Conservation (phyloP, 35 echinoderm and acorn worm species). For the Ophioderma brevispina region DNA sequence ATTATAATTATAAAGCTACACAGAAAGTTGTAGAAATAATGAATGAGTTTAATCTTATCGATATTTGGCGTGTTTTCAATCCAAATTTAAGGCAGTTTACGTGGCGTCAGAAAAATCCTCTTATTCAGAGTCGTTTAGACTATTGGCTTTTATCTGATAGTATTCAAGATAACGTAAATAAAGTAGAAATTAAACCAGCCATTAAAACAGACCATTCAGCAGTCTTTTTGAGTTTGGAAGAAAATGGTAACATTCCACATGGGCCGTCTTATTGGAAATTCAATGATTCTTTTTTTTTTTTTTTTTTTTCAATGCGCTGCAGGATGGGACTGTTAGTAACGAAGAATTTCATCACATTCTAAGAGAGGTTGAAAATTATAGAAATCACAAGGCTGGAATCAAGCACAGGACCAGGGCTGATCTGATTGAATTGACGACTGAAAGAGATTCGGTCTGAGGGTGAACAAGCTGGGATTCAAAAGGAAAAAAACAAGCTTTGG, state of each 20-base stretch:
- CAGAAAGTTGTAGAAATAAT: neutral
- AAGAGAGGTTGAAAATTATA: too few species aligned
- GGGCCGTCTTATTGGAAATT: neutral
- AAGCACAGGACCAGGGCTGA: too few species aligned
- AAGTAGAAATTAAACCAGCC: neutral
- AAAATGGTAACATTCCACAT: too few species aligned
- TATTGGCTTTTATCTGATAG: neutral
- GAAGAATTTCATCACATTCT: too few species aligned
- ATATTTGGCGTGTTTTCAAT: constrained; percentile 24
- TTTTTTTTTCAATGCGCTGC: too few species aligned
- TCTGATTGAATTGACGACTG: too few species aligned
- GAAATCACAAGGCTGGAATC: too few species aligned
- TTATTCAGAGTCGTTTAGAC: constrained; percentile 13
- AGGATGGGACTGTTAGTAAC: too few species aligned
- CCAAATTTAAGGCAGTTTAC: neutral
- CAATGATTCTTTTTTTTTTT: neutral
- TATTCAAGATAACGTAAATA: neutral
- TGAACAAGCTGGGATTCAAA: too few species aligned
- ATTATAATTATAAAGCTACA: neutral
- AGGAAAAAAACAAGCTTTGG: too few species aligned
- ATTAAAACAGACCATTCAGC: neutral
- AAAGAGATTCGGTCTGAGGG: too few species aligned
- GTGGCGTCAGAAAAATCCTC: neutral
- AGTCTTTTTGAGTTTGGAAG: neutral
- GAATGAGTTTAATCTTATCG: neutral